Evolutionary conservation across 37 sponge, comb jelly and placozoan genomes (phyloP).

Genomic region (Ianthella basta): DNA sequence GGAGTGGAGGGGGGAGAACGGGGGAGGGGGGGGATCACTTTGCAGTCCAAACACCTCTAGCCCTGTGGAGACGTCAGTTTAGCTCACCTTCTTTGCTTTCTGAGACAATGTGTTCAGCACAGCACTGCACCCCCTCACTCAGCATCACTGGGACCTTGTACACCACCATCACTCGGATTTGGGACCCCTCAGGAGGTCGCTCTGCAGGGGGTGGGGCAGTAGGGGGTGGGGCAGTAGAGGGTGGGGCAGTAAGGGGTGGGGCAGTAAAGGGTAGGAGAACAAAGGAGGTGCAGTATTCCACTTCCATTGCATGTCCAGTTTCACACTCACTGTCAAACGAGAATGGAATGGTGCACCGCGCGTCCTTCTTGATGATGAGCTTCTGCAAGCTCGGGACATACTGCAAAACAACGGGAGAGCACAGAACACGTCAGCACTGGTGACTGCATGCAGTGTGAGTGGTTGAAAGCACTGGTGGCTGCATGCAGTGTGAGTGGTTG

Average conservation of each 20-base stretch:
- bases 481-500: no score
- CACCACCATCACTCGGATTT: neutral
- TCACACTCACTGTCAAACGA: conserved; percentile 27
- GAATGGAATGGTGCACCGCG: conserved; percentile 7
- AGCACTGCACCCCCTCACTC: conserved; percentile 30
- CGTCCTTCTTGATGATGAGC: neutral
- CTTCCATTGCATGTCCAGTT: no score
- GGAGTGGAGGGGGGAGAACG: neutral
- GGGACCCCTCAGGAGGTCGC: neutral
- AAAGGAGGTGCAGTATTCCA: no score
- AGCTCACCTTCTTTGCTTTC: conserved; percentile 17
- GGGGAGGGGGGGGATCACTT: neutral
- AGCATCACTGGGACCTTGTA: conserved; percentile 21
- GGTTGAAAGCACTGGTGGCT: no score
- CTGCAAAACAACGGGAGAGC: neutral
- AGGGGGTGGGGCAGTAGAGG: no score
- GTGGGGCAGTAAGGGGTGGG: no score
- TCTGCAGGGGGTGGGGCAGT: neutral
- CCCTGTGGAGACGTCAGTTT: neutral
- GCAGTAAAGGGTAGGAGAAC: no score
- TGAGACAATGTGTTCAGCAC: neutral
- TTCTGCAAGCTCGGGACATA: neutral
- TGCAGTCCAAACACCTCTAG: no score
- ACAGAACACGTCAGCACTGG: neutral
- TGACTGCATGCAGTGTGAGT: no score